Conservation (phyloP, 2,113 vertebrate genomes). For the Zosterops borbonicus region DNA sequence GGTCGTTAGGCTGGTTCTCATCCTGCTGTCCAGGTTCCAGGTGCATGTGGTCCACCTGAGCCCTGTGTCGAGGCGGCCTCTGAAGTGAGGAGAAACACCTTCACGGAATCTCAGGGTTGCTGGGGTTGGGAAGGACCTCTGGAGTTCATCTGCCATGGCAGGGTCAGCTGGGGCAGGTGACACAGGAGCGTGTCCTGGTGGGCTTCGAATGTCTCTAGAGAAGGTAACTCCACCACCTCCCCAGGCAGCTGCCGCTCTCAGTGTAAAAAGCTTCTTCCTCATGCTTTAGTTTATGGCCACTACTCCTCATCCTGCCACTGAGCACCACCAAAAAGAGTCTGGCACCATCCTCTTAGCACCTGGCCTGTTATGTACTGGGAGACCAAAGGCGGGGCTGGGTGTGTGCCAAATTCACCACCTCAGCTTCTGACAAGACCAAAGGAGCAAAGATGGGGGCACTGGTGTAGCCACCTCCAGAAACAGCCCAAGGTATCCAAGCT, state of each 20-base stretch:
- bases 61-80: fast-evolving
- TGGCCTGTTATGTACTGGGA: fast-evolving
- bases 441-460: not conserved
- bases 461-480: not conserved
- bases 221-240: too few relatives aligned
- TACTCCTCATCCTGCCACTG: not conserved
- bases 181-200: not conserved
- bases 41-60: not conserved
- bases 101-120: fast-evolving
- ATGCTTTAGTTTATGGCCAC: not conserved
- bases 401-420: not conserved
- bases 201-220: not conserved
- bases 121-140: not conserved
- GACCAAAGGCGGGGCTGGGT: not conserved
- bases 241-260: not conserved
- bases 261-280: not conserved
- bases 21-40: not conserved
- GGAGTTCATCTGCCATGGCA: not conserved
- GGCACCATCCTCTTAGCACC: not conserved
- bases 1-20: not conserved
- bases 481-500: fast-evolving
- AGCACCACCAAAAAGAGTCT: not conserved
- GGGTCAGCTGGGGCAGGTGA: not conserved
- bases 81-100: not conserved
- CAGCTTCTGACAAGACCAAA: not conserved